Percentiles rank a stretch among this genome's conserved stretches.
Conservation (phyloP, 2,797 vertebrate genomes). For the Psittacula echo region DNA sequence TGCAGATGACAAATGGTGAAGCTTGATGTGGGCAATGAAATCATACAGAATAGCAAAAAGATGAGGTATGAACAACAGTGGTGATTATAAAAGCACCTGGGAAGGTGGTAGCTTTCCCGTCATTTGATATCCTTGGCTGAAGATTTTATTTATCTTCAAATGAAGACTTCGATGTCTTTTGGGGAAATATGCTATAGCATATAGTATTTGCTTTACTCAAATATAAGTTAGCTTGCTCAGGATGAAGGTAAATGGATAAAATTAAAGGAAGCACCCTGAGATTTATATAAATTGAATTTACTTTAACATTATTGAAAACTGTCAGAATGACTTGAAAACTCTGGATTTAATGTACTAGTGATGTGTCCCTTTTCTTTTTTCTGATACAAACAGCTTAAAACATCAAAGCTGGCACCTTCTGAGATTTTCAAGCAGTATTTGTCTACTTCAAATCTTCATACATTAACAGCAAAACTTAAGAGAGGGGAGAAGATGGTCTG, state of each 20-base stretch:
- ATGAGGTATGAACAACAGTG: background rate
- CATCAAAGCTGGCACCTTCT: background rate
- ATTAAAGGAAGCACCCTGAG: background rate
- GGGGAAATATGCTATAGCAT: background rate
- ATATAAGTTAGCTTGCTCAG: background rate
- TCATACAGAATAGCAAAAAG: background rate
- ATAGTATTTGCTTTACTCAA: background rate
- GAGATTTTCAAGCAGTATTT: background rate
- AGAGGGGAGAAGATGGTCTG: background rate
- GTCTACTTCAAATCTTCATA: background rate
- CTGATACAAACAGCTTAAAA: background rate
- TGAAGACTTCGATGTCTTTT: background rate
- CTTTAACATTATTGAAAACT: background rate
- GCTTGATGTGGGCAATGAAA: background rate
- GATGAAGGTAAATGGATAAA: background rate
- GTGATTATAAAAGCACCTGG: background rate
- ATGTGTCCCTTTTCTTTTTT: background rate
- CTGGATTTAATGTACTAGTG: background rate
- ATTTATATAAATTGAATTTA: background rate
- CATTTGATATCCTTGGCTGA: background rate
- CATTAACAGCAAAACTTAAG: background rate
- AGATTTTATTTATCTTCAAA: background rate
- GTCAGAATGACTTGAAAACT: background rate
- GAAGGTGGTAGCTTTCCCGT: background rate
- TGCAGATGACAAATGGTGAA: background rate